Percentiles rank a stretch among this genome's conserved stretches.
phyloP scores from a whole-genome alignment of 2,113 vertebrate genomes.

The Clarias batrachus region DNA sequence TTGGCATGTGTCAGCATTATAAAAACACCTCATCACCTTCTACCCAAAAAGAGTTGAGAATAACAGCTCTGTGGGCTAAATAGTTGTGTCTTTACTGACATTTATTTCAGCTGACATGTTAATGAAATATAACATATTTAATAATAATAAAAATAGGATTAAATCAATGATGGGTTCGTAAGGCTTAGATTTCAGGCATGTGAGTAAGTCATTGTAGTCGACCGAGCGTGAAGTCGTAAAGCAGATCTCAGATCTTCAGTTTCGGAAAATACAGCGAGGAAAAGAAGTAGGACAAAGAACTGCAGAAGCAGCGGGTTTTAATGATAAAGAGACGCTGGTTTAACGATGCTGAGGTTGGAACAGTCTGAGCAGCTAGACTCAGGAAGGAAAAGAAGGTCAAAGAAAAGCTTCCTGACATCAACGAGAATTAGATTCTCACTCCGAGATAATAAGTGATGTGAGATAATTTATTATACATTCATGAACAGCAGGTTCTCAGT shows the following conservation, averaged over 20 bases:
- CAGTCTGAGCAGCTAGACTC: conserved; percentile 16
- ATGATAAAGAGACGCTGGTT: conserved; percentile 4
- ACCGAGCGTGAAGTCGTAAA: background rate
- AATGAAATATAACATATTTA: no score
- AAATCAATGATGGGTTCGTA: background rate
- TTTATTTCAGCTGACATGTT: no score
- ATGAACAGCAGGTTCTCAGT: background rate
- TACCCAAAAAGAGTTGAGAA: background rate
- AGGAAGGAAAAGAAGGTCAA: conserved; percentile 38
- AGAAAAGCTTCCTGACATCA: conserved; percentile 12
- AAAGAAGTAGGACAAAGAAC: conserved; percentile 17
- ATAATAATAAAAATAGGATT: background rate
- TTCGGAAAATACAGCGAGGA: background rate
- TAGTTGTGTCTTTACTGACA: no score
- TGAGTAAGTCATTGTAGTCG: background rate
- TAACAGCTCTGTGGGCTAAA: background rate
- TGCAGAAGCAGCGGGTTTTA: conserved; percentile 16
- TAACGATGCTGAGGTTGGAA: conserved; percentile 19
- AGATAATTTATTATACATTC: background rate
- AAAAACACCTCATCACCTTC: background rate
- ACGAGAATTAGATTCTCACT: no score
- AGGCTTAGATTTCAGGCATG: background rate
- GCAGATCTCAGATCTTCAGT: background rate
- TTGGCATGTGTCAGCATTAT: background rate
- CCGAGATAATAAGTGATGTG: background rate